These are phyloP conservation scores for Drosophila orena DNA, from an alignment of 1,140 invertebrate genomes.

Conservation along the genomic window DNA sequence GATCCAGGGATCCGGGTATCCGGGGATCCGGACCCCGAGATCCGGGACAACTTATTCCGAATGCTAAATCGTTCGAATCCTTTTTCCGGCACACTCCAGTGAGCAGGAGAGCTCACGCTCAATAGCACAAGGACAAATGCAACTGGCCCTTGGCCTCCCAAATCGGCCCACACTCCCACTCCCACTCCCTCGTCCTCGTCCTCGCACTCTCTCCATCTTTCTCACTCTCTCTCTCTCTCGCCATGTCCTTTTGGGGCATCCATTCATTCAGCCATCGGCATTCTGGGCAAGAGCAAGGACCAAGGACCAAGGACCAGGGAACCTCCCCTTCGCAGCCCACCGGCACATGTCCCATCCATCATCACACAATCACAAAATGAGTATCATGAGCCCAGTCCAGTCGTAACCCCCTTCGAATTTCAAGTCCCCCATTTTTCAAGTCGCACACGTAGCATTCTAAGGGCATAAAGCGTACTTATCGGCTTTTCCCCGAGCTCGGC, in stretches of 20 bases:
- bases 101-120: constrained; percentile 48
- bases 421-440: constrained; percentile 20
- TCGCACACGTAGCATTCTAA: constrained; percentile 76
- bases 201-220: background rate
- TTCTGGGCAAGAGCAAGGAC: constrained; percentile 40
- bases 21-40: constrained; percentile 8
- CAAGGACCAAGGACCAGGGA: constrained; percentile 4
- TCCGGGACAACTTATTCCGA: constrained; percentile 68
- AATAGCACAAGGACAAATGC: constrained; percentile 68
- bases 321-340: background rate
- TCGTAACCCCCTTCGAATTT: constrained; percentile 33
- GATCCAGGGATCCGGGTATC: constrained; percentile 13
- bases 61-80: constrained; percentile 81
- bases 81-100: constrained; percentile 77
- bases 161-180: background rate
- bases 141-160: constrained; percentile 42
- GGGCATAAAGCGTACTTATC: constrained; percentile 83
- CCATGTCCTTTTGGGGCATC: constrained; percentile 2
- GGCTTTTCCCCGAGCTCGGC: constrained; percentile 69
- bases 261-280: constrained; percentile 53
- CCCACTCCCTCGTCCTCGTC: too few relatives aligned
- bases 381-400: constrained; percentile 65
- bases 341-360: constrained; percentile 76
- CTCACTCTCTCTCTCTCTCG: background rate
- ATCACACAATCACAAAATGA: constrained; percentile 84